These are phyloP conservation scores for Erpetoichthys calabaricus DNA, from an alignment of 2,797 vertebrate species.

Conservation along the genomic window DNA sequence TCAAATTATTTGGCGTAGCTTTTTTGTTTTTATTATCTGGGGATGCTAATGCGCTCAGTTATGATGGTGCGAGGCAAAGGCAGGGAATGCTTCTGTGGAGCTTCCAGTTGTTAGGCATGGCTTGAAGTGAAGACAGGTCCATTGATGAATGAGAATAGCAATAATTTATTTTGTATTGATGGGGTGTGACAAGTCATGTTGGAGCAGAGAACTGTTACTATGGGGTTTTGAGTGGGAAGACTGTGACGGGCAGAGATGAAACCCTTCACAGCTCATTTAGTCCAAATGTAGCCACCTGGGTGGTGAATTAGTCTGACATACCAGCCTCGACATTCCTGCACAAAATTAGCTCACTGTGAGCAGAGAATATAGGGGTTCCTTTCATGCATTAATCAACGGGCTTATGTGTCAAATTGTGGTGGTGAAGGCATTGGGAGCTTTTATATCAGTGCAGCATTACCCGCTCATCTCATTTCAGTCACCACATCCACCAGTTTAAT, in stretches of 20 bases:
- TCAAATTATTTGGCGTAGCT: conserved; percentile 49
- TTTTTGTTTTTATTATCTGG: conserved; percentile 45
- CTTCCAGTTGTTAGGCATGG: conserved; percentile 47
- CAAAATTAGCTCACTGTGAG: conserved; percentile 69
- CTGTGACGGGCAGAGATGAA: conserved; percentile 64
- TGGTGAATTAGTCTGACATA: conserved; percentile 74
- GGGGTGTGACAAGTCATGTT: conserved; percentile 82
- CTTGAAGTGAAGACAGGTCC: conserved; percentile 63
- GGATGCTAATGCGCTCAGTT: conserved; percentile 30
- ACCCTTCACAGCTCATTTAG: conserved; percentile 97
- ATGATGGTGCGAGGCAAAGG: conserved; percentile 44
- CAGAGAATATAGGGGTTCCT: conserved; percentile 64
- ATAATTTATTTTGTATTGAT: conserved; percentile 97
- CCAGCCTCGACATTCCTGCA: conserved; percentile 65
- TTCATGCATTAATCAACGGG: conserved; percentile 75
- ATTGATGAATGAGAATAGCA: conserved; percentile 78
- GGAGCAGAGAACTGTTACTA: conserved; percentile 61
- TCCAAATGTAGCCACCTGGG: conserved; percentile 88
- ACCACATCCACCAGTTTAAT: too few relatives aligned
- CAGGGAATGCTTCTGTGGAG: conserved; percentile 53
- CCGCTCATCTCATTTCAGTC: too few relatives aligned
- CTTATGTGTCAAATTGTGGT: conserved; percentile 67
- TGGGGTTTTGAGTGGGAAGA: conserved; percentile 43
- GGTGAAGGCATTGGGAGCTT: conserved; percentile 35
- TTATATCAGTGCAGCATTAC: background rate